Conservation (phyloP, 2,888 invertebrate species). For the Drosophila suboccidentalis region DNA sequence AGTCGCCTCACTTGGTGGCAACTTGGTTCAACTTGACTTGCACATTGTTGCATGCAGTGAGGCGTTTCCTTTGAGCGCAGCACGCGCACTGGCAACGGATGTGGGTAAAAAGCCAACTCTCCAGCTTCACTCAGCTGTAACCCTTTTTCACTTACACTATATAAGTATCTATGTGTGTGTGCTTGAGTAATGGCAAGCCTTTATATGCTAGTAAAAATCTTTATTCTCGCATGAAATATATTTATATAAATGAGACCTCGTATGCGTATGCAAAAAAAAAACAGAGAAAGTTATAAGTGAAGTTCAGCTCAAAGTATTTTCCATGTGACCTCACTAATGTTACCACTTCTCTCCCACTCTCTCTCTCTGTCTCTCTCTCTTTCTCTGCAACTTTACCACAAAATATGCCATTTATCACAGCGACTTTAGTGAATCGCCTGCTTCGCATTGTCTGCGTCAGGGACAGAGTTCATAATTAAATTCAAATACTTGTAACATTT, state of each 20-base stretch:
- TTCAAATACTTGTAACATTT: conserved; percentile 77
- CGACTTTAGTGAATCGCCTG: conserved; percentile 59
- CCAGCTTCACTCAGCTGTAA: conserved; percentile 45
- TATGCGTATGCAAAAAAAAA: conserved; percentile 12
- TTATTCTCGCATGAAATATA: conserved; percentile 41
- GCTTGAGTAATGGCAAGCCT: conserved; percentile 58
- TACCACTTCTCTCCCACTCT: conserved; percentile 29
- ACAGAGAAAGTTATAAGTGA: conserved; percentile 54
- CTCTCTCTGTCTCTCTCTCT: neutral
- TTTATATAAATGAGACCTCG: conserved; percentile 14
- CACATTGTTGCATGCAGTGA: conserved; percentile 75
- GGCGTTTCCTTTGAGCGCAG: conserved; percentile 68
- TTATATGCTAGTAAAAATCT: conserved; percentile 57
- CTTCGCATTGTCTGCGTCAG: conserved; percentile 58
- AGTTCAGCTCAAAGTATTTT: conserved; percentile 71
- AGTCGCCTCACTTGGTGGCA: conserved; percentile 34
- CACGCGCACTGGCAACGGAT: conserved; percentile 38
- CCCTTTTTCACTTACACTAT: conserved; percentile 28
- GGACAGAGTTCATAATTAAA: conserved; percentile 77
- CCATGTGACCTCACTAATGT: conserved; percentile 55
- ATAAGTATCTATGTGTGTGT: conserved; percentile 26
- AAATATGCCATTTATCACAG: conserved; percentile 67
- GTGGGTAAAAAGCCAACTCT: conserved; percentile 22
- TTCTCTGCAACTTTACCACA: conserved; percentile 17
- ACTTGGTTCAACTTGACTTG: conserved; percentile 60